Base-by-base conservation (phyloP, 1,140 invertebrate genomes). In the Megathymus violae region DNA sequence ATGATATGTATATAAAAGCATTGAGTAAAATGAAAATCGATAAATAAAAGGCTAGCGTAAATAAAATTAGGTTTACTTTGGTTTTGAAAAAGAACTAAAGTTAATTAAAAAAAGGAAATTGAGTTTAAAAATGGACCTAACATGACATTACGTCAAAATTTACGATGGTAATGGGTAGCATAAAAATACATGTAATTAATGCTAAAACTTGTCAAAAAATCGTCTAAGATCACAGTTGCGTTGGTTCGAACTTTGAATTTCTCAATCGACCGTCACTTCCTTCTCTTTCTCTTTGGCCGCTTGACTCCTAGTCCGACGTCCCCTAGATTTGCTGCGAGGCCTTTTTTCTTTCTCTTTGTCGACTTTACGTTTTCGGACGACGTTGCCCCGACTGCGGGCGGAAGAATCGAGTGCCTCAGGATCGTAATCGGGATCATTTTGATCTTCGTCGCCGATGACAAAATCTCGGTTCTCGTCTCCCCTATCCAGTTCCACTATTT, bases 281-380 rank as follows among this genome's bases (percentile, higher is more conserved):
- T 67, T 69, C 46, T 77, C 73, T 44, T 78, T 82, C 27, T 82
- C 79, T 13, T 66, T 54, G n/a, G 82, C 83, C 1, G 86, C 44
- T 62, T 90, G 83, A 58, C 85, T 88, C 44, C 88, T 78, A 10
- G 88, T 90, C 7, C 74, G 68, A 6, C 86, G 82, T 9, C 88
- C 86, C 46, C 85, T 70, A 4, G 86, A 89, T 47, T 71, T 78
- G 60, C 86, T 89, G 0, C 88, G 69, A 10, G 86, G 67, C 60
- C 69, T 68, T 50, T 85, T 88, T 40, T 89, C 86, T 69, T 85
- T 88, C 31, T 89, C 86, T 67, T 87, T 86, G 3, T 63, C 72
- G 1, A 66, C 72, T 70, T 86, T 88, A 25, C 82, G 77, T 71
- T 91, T 89, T 4, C 82, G 52, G 4, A 82, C 64, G 10, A 89